Evolutionary conservation across 1,140 invertebrate species (phyloP), one percentile per base, ranked within the genome.

Genomic region (Drosophila orena): DNA sequence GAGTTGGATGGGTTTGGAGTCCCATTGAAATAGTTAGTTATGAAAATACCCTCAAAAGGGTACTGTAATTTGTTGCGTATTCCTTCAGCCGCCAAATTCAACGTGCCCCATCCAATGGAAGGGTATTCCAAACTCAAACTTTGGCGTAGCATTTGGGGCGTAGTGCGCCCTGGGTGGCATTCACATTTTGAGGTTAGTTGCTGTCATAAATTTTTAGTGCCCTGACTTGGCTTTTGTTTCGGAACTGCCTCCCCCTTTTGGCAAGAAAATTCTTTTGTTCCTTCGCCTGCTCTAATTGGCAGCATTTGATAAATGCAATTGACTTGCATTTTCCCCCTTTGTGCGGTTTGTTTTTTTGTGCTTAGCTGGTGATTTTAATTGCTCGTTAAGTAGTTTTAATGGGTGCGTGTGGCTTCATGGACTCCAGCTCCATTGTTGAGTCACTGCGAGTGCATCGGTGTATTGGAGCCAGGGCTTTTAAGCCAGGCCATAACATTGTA

Each of bases 151-250:
- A 65, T 58, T 77, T 65, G 37, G 55, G 68, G 66, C 62, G 76
- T 83, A 88, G 83, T 42, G 80, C 59, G 79, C 47, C 70, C 70
- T 58, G 83, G 57, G 50, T 68, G 71, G 65, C 75, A 77, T 77
- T 77, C 73, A 55, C 73, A 69, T 72, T 86, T 83, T 88, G 84
- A 79, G 83, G 84, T 88, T 88, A 89, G 79, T 89, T 88, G 79
- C 84, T 88, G 84, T 83, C 84, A 88, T 88, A 88, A 89, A 89
- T 88, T 88, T 88, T 89, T 79, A 88, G 66, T 83, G 76, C 66
- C 55, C 60, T 30, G 79, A 83, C 49, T 70, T 62, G 57, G 57
- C 83, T 65, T 79, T 86, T 81, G 74, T 77, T 77, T 68, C n/a
- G 55, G 14, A 12, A n/a, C 53, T 14, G 49, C 37, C n/a, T 11